phyloP scores from a whole-genome alignment of 2,888 invertebrate species.

The Diaphora mendica region DNA sequence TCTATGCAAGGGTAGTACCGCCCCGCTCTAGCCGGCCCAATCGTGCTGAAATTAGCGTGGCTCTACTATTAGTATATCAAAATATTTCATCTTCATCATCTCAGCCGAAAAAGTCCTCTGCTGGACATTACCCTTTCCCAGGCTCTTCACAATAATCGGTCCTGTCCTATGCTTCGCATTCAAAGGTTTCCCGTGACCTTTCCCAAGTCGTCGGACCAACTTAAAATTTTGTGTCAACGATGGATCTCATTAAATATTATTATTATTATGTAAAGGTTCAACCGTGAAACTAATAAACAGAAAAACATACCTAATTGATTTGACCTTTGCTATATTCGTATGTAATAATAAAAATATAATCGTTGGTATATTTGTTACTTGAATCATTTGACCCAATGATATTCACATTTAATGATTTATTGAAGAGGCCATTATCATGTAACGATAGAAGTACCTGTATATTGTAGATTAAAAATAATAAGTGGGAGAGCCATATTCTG shows the following conservation, averaged over 20 bases:
- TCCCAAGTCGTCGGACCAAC: too few relatives aligned
- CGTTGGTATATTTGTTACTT: neutral
- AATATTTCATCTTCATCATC: too few relatives aligned
- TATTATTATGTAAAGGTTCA: neutral
- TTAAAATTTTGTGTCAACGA: too few relatives aligned
- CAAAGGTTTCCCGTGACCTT: too few relatives aligned
- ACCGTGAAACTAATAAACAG: neutral
- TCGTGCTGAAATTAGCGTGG: too few relatives aligned
- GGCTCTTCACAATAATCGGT: too few relatives aligned
- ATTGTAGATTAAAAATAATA: neutral
- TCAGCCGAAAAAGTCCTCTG: too few relatives aligned
- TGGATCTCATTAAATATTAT: neutral
- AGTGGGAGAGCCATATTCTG: neutral
- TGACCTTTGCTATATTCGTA: neutral
- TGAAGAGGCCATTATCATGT: neutral
- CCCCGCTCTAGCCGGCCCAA: too few relatives aligned
- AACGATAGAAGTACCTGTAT: neutral
- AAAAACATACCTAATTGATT: neutral
- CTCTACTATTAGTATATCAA: too few relatives aligned
- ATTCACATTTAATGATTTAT: constrained; percentile 1
- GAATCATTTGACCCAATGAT: neutral
- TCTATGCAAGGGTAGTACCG: too few relatives aligned
- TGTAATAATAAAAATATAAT: constrained; percentile 2
- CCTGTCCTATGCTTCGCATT: too few relatives aligned
- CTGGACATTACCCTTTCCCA: too few relatives aligned